phyloP scores from a whole-genome alignment of 2,113 vertebrate genomes.

The Gila orcuttii region DNA sequence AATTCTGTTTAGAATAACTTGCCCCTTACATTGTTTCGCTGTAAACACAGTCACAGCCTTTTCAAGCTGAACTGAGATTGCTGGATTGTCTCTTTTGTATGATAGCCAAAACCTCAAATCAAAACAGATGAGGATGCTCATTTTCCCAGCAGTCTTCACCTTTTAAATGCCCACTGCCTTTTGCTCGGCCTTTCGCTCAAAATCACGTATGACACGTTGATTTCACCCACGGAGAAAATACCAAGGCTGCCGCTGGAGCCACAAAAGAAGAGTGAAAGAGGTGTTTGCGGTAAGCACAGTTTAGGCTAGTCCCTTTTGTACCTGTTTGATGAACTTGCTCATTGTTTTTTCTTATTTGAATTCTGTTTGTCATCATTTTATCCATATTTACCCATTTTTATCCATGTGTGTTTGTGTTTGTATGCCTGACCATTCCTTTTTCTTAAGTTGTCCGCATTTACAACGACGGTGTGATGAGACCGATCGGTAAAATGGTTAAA shows the following conservation, averaged over 20 bases:
- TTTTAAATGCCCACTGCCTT: constrained; percentile 67
- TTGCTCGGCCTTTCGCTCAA: constrained; percentile 71
- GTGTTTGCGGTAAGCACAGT: constrained; percentile 81
- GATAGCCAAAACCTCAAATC: constrained; percentile 28
- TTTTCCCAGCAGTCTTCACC: constrained; percentile 57
- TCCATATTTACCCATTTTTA: constrained; percentile 66
- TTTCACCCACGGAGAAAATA: constrained; percentile 73
- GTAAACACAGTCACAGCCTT: constrained; percentile 5
- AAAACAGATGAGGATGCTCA: constrained; percentile 64
- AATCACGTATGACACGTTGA: constrained; percentile 72
- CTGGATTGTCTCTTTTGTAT: constrained; percentile 33
- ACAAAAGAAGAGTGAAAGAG: constrained; percentile 76
- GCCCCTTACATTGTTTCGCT: background rate
- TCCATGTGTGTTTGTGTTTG: constrained; percentile 63
- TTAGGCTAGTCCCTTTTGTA: constrained; percentile 72
- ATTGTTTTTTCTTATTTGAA: constrained; percentile 58
- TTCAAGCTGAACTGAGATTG: constrained; percentile 27
- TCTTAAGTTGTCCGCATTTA: constrained; percentile 61
- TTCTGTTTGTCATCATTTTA: constrained; percentile 65
- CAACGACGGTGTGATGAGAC: constrained; percentile 55
- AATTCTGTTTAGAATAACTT: background rate
- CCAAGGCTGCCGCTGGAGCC: constrained; percentile 71
- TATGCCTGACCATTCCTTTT: constrained; percentile 69
- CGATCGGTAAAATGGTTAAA: constrained; percentile 31
- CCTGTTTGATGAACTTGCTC: constrained; percentile 53